Conservation (phyloP, 1,140 invertebrate genomes). For the Micrasema minimum region DNA sequence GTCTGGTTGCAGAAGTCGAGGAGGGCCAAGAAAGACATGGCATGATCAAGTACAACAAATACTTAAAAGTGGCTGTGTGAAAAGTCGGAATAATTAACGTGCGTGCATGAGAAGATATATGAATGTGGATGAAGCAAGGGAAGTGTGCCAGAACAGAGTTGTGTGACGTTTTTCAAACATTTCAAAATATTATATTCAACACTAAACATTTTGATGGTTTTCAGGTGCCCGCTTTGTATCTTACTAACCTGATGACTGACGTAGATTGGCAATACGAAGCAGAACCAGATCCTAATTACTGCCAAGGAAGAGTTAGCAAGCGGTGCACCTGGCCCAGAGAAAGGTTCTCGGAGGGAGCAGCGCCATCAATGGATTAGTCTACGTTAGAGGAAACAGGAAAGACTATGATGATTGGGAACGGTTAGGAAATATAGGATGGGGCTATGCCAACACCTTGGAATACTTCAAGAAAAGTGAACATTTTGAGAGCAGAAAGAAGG, state of each 20-base stretch:
- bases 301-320: conserved; percentile 57
- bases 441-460: conserved; percentile 61
- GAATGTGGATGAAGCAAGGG: too few species aligned
- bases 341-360: conserved; percentile 72
- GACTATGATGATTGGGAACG: conserved; percentile 77
- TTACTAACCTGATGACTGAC: conserved; percentile 47
- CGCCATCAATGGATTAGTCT: conserved; percentile 75
- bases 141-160: too few species aligned
- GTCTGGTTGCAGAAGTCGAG: too few species aligned
- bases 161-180: too few species aligned
- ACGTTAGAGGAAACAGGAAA: conserved; percentile 69
- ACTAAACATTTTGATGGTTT: too few species aligned
- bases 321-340: conserved; percentile 66
- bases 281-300: conserved; percentile 62
- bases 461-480: conserved; percentile 67
- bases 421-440: conserved; percentile 62
- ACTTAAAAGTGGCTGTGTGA: too few species aligned
- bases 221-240: conserved; percentile 33
- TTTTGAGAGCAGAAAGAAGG: conserved; percentile 68
- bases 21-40: too few species aligned
- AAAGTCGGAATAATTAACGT: too few species aligned
- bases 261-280: conserved; percentile 69
- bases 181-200: too few species aligned
- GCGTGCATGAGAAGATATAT: too few species aligned
- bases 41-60: too few species aligned